A percentile compares a stretch with the other conserved stretches of the same genome.
These are phyloP conservation scores for Clavelina lepadiformis DNA, from an alignment of 23 tunicate species.

Conservation along the genomic window DNA sequence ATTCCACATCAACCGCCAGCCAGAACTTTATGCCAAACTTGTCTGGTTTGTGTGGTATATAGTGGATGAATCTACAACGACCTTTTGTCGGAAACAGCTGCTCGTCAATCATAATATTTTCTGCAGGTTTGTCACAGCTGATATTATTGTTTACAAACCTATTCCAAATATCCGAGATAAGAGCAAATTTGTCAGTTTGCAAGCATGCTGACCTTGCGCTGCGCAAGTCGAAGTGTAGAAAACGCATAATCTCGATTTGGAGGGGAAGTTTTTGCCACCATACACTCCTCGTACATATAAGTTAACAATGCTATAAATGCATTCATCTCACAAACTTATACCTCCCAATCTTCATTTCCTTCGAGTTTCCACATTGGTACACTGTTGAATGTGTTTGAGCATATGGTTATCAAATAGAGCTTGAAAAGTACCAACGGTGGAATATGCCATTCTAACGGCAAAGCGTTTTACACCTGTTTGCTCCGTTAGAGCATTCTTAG, in stretches of 20 bases:
- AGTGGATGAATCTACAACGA: too few relatives aligned
- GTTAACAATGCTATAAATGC: constrained; percentile 12
- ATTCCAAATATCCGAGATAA: constrained; percentile 13
- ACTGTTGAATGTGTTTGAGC: constrained; percentile 13
- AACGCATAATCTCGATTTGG: constrained; percentile 3
- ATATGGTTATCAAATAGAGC: constrained; percentile 13
- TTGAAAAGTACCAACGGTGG: constrained; percentile 23
- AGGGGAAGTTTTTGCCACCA: constrained; percentile 14
- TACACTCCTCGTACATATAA: constrained; percentile 18
- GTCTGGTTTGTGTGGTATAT: too few relatives aligned
- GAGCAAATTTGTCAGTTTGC: constrained; percentile 24
- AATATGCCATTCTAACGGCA: constrained; percentile 12
- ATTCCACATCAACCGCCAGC: too few relatives aligned
- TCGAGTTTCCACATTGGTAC: constrained; percentile 14
- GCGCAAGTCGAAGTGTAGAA: constrained; percentile 12
- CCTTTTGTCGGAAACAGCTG: constrained; percentile 16
- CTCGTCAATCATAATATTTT: constrained; percentile 6
- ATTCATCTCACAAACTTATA: constrained; percentile 1
- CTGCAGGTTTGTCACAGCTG: constrained; percentile 8
- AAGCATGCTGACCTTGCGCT: constrained; percentile 8
- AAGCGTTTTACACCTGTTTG: constrained; percentile 11
- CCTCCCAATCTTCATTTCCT: constrained; percentile 11
- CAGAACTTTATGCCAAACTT: too few relatives aligned
- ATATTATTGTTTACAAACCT: constrained; percentile 16
- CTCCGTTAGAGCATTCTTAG: constrained; percentile 14